These are phyloP conservation scores for Morpho achilles DNA, from an alignment of 2,888 invertebrate genomes.

Conservation along the genomic window DNA sequence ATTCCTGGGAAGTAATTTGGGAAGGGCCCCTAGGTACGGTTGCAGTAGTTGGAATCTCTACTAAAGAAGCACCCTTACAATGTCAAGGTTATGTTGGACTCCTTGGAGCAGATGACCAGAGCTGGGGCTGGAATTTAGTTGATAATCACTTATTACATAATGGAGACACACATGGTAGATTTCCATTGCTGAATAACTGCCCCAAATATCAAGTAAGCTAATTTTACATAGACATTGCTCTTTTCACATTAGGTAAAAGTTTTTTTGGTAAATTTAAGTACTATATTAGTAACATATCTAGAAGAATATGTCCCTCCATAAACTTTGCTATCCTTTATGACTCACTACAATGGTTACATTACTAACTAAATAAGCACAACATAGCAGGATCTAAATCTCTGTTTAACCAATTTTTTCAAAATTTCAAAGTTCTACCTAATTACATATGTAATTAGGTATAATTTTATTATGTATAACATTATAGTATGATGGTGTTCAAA, in stretches of 20 bases:
- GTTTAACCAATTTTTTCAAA: no score
- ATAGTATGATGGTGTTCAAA: no score
- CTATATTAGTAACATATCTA: no score
- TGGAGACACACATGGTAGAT: slow-evolving; percentile 96
- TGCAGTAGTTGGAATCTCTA: slow-evolving; percentile 97
- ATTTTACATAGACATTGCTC: background rate
- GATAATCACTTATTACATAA: slow-evolving; percentile 98
- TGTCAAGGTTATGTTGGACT: slow-evolving; percentile 97
- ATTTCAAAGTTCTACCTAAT: no score
- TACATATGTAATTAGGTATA: no score
- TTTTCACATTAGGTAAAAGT: background rate
- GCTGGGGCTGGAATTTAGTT: slow-evolving; percentile 99
- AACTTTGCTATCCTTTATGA: no score
- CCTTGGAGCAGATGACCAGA: slow-evolving; percentile 96
- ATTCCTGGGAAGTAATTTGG: slow-evolving; percentile 99
- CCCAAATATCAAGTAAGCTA: slow-evolving; percentile 94
- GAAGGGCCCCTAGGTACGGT: slow-evolving; percentile 99
- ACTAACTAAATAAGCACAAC: no score
- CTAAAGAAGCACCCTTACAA: slow-evolving; percentile 95
- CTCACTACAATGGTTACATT: no score
- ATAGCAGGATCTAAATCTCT: no score
- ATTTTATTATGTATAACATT: no score
- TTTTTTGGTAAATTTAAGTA: background rate
- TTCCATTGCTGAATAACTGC: slow-evolving; percentile 95
- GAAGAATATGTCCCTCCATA: no score